A percentile compares a stretch with the other conserved stretches of the same genome.
phyloP scores from a whole-genome alignment of 2,797 vertebrate genomes.

The Manis javanica region DNA sequence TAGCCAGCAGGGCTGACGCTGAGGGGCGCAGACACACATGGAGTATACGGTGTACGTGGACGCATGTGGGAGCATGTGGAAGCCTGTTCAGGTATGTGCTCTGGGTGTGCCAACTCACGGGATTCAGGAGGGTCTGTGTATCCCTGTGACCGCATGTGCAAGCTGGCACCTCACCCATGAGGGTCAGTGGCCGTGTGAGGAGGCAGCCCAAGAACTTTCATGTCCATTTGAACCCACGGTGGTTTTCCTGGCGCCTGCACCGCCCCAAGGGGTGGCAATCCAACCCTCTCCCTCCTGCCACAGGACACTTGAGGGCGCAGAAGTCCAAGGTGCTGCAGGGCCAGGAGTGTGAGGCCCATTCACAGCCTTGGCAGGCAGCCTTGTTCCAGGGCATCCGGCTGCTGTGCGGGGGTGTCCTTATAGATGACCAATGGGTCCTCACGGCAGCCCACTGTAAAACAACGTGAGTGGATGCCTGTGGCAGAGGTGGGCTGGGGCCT shows the following conservation, averaged over 20 bases:
- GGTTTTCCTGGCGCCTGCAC: background rate
- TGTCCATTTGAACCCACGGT: background rate
- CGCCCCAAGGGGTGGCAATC: background rate
- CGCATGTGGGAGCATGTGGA: background rate
- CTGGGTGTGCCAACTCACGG: background rate
- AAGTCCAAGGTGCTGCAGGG: conserved; percentile 63
- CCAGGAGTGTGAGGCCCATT: conserved; percentile 60
- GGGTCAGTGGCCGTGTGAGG: background rate
- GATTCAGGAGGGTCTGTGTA: background rate
- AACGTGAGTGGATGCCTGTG: conserved; percentile 58
- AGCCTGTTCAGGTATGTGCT: background rate
- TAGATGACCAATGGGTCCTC: conserved; percentile 71
- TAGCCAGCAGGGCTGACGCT: background rate
- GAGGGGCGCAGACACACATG: background rate
- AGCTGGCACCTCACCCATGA: background rate
- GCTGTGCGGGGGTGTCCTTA: conserved; percentile 75
- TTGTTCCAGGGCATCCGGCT: conserved; percentile 54
- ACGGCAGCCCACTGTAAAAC: conserved; percentile 79
- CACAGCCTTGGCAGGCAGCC: conserved; percentile 80
- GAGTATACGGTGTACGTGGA: background rate
- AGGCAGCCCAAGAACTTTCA: background rate
- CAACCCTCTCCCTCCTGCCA: background rate
- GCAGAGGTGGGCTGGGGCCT: background rate
- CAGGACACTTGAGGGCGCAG: conserved; percentile 61
- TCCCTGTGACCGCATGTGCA: background rate